Evolutionary conservation across 2,888 invertebrate species (phyloP).

Genomic region (Microctonus aethiopoides): DNA sequence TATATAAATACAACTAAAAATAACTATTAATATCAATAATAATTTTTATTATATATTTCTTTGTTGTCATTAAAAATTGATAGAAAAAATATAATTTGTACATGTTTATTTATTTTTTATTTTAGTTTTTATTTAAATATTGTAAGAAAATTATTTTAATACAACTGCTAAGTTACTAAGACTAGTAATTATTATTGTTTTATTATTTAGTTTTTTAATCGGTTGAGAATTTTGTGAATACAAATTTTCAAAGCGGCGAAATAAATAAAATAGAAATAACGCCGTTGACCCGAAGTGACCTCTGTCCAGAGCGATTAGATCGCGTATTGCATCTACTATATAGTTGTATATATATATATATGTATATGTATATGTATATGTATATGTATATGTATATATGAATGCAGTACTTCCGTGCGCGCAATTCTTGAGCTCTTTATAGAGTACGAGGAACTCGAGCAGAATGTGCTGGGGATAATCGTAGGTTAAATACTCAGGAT

Average conservation of each 20-base stretch:
- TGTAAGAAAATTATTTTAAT: no score
- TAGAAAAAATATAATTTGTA: no score
- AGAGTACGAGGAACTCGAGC: background rate
- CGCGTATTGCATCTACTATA: background rate
- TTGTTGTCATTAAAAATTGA: no score
- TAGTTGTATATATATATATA: background rate
- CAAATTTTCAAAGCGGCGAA: background rate
- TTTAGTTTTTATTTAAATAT: no score
- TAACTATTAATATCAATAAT: no score
- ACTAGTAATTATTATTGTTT: no score
- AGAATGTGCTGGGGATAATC: conserved; percentile 3
- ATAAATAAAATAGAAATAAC: background rate
- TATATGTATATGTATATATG: background rate
- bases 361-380: background rate
- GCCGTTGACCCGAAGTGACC: conserved; percentile 19
- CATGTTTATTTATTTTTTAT: no score
- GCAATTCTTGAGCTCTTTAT: background rate
- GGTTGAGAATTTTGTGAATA: background rate
- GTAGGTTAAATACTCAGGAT: conserved; percentile 13
- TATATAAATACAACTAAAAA: no score
- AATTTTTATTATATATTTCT: no score
- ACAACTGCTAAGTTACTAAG: no score
- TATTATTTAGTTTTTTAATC: no score
- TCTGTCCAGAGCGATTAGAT: conserved; percentile 7
- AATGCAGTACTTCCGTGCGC: conserved; percentile 4